A percentile compares a stretch with the other conserved stretches of the same genome.
Evolutionary conservation across 2,888 invertebrate genomes (phyloP).

Genomic region (Scaptomyza cyrtandrae): DNA sequence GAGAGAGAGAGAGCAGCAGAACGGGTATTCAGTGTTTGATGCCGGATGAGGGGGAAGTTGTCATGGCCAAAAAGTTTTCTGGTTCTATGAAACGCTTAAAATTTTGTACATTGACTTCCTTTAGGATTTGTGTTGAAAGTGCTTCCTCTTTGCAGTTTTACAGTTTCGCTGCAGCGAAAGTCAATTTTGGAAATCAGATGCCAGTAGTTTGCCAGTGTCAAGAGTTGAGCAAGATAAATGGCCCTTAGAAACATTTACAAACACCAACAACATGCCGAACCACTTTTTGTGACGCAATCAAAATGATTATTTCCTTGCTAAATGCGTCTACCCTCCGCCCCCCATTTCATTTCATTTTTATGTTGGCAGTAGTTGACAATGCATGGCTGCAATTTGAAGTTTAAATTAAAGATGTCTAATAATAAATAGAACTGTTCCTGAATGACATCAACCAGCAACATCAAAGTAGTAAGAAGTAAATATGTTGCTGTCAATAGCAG

Average conservation of each 20-base stretch:
- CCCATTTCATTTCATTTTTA: not conserved
- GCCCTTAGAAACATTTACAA: conserved; percentile 52
- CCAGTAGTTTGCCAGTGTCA: conserved; percentile 68
- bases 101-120: conserved; percentile 75
- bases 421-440: not conserved
- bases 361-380: conserved; percentile 12
- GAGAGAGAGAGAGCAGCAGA: not conserved
- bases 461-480: not conserved
- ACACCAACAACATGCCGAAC: conserved; percentile 49
- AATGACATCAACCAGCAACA: not conserved
- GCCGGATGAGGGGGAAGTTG: conserved; percentile 72
- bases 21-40: conserved; percentile 54
- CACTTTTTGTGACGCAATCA: conserved; percentile 36
- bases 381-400: conserved; percentile 19
- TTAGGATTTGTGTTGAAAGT: conserved; percentile 58
- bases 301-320: conserved; percentile 43
- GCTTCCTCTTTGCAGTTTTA: conserved; percentile 51
- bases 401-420: conserved; percentile 16
- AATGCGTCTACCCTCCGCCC: conserved; percentile 5
- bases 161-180: conserved; percentile 31
- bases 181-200: conserved; percentile 63
- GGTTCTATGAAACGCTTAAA: conserved; percentile 72
- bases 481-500: not conserved
- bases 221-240: conserved; percentile 75
- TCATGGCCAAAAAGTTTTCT: conserved; percentile 72